Evolutionary conservation across 2,113 vertebrate genomes (phyloP).

Genomic region (Paradisaea rubra): DNA sequence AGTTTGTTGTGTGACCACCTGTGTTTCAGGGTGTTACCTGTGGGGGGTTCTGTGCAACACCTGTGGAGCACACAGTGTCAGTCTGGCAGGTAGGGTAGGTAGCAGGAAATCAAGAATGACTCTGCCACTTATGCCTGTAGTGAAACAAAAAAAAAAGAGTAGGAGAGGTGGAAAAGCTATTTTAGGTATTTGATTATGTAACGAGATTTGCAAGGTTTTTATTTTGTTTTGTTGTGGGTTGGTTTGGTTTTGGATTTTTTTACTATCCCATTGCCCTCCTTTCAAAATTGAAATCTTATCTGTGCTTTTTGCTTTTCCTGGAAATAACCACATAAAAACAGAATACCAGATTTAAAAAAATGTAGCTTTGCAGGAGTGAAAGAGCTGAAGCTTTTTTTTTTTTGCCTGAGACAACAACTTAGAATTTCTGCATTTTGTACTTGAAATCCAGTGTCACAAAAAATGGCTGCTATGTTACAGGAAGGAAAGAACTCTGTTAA

Average conservation of each 20-base stretch:
- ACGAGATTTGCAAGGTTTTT: background rate
- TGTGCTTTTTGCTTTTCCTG: conserved; percentile 7
- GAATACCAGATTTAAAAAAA: background rate
- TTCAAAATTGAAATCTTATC: background rate
- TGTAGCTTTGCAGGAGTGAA: background rate
- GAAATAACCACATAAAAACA: background rate
- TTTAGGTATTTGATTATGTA: background rate
- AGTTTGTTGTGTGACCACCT: background rate
- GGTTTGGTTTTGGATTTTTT: background rate
- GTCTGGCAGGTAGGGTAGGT: background rate
- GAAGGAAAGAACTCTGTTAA: background rate
- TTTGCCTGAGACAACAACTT: background rate
- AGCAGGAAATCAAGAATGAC: background rate
- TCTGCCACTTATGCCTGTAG: background rate
- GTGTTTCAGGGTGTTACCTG: background rate
- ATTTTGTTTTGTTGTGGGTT: background rate
- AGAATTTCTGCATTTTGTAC: background rate
- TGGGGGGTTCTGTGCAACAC: background rate
- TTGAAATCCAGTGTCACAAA: background rate
- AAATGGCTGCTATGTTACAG: background rate
- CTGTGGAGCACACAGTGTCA: rapidly evolving
- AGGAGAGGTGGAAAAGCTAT: background rate
- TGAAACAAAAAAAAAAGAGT: background rate
- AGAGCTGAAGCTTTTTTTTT: background rate
- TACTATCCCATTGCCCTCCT: background rate